Conservation (phyloP, 2,113 vertebrate species). For the Isurus oxyrinchus region DNA sequence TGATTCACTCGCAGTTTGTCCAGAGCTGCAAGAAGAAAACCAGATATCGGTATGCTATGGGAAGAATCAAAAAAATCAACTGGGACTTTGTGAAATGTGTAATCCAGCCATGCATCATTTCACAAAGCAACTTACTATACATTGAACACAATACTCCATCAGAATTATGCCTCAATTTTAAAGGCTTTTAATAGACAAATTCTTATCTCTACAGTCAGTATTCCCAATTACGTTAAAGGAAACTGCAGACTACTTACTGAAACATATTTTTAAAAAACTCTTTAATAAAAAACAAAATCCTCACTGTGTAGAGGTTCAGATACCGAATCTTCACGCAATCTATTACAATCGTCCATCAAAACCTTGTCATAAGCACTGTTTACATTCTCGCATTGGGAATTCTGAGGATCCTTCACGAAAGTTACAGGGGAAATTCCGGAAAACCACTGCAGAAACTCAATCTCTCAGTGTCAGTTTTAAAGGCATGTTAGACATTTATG, state of each 20-base stretch:
- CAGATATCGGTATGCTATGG: background rate
- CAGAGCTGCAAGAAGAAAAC: slow-evolving; percentile 65
- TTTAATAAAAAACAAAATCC: background rate
- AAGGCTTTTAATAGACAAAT: background rate
- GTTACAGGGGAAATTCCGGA: background rate
- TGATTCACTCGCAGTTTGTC: slow-evolving; percentile 88
- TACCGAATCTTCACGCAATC: background rate
- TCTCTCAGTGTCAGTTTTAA: background rate
- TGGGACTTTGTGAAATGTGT: background rate
- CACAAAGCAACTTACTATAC: background rate
- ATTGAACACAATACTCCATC: background rate
- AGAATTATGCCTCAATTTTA: background rate
- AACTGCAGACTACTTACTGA: background rate
- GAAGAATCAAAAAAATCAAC: background rate
- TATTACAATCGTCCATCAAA: background rate
- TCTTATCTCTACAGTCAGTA: background rate
- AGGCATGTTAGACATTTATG: too few species aligned
- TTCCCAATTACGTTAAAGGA: background rate
- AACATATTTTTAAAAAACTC: too few species aligned
- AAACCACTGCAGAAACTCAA: background rate
- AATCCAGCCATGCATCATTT: background rate
- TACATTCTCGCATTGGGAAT: background rate
- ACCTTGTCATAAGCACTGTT: background rate
- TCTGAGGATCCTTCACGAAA: background rate
- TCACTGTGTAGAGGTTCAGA: background rate